These are phyloP conservation scores for Oscheius sp. DNA, from an alignment of 2,888 invertebrate genomes.

Conservation along the genomic window DNA sequence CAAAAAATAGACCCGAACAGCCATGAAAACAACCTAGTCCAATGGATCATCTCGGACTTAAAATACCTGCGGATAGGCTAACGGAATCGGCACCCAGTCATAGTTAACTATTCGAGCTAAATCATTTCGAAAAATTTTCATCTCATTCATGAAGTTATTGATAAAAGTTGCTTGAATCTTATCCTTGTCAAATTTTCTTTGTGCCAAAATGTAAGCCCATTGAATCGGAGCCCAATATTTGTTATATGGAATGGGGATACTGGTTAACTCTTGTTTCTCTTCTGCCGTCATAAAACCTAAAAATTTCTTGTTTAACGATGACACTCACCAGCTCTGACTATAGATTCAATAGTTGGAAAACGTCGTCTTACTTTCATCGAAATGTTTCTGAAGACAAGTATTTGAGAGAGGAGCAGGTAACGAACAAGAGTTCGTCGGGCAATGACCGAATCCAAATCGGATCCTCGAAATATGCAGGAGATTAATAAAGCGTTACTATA, in stretches of 20 bases:
- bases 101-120: conserved; percentile 50
- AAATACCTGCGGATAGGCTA: conserved; percentile 21
- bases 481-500: conserved; percentile 44
- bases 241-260: conserved; percentile 47
- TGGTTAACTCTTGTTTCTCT: conserved; percentile 46
- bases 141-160: conserved; percentile 29
- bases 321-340: conserved; percentile 40
- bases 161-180: conserved; percentile 20
- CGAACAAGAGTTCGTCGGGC: conserved; percentile 45
- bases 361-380: conserved; percentile 56
- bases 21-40: conserved; percentile 42
- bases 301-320: conserved; percentile 1
- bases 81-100: conserved; percentile 36
- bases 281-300: conserved; percentile 48
- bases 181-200: conserved; percentile 23
- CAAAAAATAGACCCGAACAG: conserved; percentile 53
- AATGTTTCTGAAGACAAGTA: conserved; percentile 62
- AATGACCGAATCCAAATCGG: conserved; percentile 36
- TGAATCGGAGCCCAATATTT: conserved; percentile 68
- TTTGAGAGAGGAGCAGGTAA: conserved; percentile 44
- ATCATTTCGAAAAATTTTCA: conserved; percentile 50
- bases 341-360: conserved; percentile 55
- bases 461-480: conserved; percentile 40
- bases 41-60: not conserved
- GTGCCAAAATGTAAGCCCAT: conserved; percentile 52